Base-by-base conservation (phyloP, 2,113 vertebrate species). In the Menidia beryllina region DNA sequence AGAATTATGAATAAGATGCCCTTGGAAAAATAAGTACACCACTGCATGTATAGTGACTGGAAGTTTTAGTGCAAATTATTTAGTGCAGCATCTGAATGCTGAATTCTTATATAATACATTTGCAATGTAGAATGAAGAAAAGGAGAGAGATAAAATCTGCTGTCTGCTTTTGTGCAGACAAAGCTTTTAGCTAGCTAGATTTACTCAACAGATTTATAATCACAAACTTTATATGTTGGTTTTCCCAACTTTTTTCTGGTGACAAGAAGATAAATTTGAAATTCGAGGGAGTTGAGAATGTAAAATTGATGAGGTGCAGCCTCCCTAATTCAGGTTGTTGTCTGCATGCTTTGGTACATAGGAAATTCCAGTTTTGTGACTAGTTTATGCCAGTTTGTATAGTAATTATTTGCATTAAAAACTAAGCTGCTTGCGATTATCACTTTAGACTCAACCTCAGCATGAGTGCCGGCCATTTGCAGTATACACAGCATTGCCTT, bases 281-380 rank as follows among this genome's bases (percentile, higher is more conserved):
- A 50, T 51, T 69, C 67, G 67, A 80, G 27, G 59, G 52, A 45
- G 59, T 78, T 77, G 58, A 57, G 59, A 68, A 48, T 73, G 57
- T 67, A 55, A 76, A 54, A 69, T 65, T 58, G 50, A 77, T 62
- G 61, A 79, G 62, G 72, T 52, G 36, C 23, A 59, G 58, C 7
- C 34, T 26, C 68, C 48, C 38, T 9, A 19, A 43, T 9, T 66
- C 14, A 57, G 74, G 75, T 74, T 69, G 61, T 52, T 67, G 83
- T 74, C 70, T 71, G 30, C 19, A 63, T 60, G 56, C 61, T 78
- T 66, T 72, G 7, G 43, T 27, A 54, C 38, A 21, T 72, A 45
- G 68, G 36, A 70, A 78, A 81, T 77, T 53, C 26, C 76, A 82
- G 79, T 68, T 20, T 79, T 57, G 26, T 12, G 45, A 38, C 58